Evolutionary conservation across 2,888 invertebrate species (phyloP).

Genomic region (Nemoura dubitans): DNA sequence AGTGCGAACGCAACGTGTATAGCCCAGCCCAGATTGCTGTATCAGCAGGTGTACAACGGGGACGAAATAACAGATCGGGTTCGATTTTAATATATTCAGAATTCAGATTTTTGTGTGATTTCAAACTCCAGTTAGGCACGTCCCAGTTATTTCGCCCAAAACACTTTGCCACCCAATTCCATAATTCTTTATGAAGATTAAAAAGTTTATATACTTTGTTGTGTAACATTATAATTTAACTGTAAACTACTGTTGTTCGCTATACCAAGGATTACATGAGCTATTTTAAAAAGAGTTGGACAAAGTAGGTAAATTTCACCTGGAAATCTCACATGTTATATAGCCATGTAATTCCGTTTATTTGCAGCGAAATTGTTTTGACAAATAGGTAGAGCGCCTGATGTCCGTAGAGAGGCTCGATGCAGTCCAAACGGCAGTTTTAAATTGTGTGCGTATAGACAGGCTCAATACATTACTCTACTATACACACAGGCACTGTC

Average conservation of each 20-base stretch:
- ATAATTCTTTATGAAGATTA: background rate
- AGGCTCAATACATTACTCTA: background rate
- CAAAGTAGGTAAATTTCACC: no score
- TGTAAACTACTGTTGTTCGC: background rate
- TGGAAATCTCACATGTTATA: background rate
- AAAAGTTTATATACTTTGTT: background rate
- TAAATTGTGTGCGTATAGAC: background rate
- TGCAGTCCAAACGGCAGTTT: background rate
- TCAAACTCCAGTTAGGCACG: background rate
- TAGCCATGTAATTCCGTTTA: background rate
- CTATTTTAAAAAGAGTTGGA: no score
- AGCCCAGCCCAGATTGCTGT: background rate
- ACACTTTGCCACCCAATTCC: background rate
- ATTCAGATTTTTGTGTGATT: background rate
- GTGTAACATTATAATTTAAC: background rate
- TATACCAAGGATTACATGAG: background rate
- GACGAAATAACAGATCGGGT: background rate
- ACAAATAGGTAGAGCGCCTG: background rate
- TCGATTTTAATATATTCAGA: background rate
- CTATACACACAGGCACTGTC: background rate
- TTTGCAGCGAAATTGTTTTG: background rate
- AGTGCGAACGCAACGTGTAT: no score
- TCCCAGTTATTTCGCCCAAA: background rate
- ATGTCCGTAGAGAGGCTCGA: background rate
- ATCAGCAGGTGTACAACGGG: background rate